A percentile compares a stretch with the other conserved stretches of the same genome.
phyloP scores from a whole-genome alignment of 2,888 invertebrate species.

The Sphinx pinastri region DNA sequence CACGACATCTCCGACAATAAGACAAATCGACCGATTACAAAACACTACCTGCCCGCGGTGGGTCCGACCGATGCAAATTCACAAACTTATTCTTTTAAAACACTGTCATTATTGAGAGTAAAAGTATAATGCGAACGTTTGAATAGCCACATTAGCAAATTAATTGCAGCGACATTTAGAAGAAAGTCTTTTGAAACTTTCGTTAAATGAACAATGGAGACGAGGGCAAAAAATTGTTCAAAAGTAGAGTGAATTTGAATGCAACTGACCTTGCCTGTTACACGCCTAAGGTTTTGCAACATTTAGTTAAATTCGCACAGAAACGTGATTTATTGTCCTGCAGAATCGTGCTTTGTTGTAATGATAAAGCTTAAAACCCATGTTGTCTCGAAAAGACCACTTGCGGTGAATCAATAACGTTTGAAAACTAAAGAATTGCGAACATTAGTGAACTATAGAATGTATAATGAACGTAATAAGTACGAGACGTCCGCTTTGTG shows the following conservation, averaged over 20 bases:
- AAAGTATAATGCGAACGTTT: conserved; percentile 66
- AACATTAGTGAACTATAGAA: conserved; percentile 51
- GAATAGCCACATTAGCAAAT: conserved; percentile 70
- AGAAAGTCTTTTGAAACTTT: conserved; percentile 70
- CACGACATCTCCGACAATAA: conserved; percentile 79
- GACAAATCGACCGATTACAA: conserved; percentile 82
- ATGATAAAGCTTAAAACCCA: conserved; percentile 44
- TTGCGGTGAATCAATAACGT: conserved; percentile 71
- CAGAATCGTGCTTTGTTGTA: conserved; percentile 62
- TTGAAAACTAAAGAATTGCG: conserved; percentile 55
- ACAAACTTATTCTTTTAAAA: conserved; percentile 54
- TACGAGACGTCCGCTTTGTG: conserved; percentile 51
- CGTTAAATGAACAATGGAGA: conserved; percentile 54
- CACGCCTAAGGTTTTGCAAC: conserved; percentile 67
- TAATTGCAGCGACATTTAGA: conserved; percentile 72
- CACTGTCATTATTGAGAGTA: conserved; percentile 69
- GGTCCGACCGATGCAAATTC: conserved; percentile 74
- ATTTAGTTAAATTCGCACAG: conserved; percentile 75
- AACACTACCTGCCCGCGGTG: conserved; percentile 78
- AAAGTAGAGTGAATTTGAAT: conserved; percentile 57
- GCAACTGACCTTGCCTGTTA: conserved; percentile 68
- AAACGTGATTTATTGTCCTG: conserved; percentile 71
- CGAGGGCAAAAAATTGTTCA: conserved; percentile 46
- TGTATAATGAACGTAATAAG: conserved; percentile 63
- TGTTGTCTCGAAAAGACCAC: conserved; percentile 75